Conservation (phyloP, 2,113 vertebrate genomes). For the Sinocyclocheilus grahami region DNA sequence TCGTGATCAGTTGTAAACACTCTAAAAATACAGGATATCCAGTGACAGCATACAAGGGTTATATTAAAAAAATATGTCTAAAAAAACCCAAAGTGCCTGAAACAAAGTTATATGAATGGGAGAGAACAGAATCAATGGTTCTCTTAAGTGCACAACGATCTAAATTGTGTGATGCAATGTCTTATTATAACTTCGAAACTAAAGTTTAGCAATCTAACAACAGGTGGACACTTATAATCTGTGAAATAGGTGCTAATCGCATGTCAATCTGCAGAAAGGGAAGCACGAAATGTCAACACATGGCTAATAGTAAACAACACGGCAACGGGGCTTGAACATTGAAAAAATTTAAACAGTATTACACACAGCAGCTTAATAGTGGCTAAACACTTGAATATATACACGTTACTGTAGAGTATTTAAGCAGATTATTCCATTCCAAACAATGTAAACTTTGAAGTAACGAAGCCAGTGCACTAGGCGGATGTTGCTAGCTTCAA, state of each 20-base stretch:
- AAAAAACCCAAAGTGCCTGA: not conserved
- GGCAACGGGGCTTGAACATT: not conserved
- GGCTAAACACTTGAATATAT: not conserved
- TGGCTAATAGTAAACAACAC: slow-evolving; percentile 38
- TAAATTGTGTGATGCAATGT: not conserved
- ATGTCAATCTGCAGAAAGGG: not conserved
- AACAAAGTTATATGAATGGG: not conserved
- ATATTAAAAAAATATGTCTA: no score
- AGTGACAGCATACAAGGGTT: no score
- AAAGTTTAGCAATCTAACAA: not conserved
- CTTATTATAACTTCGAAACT: not conserved
- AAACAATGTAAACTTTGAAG: not conserved
- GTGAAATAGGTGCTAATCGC: slow-evolving; percentile 2
- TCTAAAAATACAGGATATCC: no score
- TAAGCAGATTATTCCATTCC: not conserved
- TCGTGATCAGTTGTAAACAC: no score
- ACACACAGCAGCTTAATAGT: not conserved
- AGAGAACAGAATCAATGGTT: not conserved
- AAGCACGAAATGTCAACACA: slow-evolving; percentile 16
- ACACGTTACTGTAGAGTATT: not conserved
- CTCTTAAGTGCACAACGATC: not conserved
- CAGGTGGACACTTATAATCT: not conserved
- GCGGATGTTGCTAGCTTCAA: slow-evolving; percentile 66
- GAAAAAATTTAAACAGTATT: slow-evolving; percentile 3
- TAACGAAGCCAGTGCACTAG: slow-evolving; percentile 20